These are phyloP conservation scores for Euplexia lucipara DNA, from an alignment of 2,888 invertebrate species.

Conservation along the genomic window DNA sequence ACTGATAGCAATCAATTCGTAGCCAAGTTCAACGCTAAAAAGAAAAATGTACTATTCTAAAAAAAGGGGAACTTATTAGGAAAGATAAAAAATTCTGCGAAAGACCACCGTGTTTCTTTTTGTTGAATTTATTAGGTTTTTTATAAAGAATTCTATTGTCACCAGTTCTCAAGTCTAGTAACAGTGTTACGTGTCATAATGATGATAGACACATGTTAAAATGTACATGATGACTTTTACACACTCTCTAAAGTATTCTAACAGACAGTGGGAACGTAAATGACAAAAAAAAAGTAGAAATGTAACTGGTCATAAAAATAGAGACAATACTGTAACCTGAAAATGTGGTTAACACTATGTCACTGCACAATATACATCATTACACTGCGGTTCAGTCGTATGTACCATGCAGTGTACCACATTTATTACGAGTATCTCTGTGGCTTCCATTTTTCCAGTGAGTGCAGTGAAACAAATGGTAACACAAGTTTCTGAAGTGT, in stretches of 20 bases:
- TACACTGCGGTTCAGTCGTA: constrained; percentile 22
- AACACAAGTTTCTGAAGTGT: constrained; percentile 24
- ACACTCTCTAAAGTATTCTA: not conserved
- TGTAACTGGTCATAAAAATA: not conserved
- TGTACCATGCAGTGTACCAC: constrained; percentile 13
- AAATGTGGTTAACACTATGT: constrained; percentile 16
- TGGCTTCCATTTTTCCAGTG: constrained; percentile 29
- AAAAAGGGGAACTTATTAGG: too few species aligned
- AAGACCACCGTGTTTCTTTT: too few species aligned
- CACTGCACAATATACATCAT: constrained; percentile 41
- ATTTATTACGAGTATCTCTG: constrained; percentile 34
- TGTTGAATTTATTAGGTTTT: too few species aligned
- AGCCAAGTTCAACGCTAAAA: too few species aligned
- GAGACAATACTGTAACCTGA: not conserved
- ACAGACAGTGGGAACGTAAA: not conserved
- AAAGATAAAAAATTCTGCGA: too few species aligned
- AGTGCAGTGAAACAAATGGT: constrained; percentile 32
- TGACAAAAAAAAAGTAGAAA: constrained; percentile 3
- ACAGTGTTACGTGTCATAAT: too few species aligned
- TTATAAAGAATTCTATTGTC: too few species aligned
- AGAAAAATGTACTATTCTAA: too few species aligned
- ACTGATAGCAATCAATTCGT: too few species aligned
- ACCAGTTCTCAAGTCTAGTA: too few species aligned
- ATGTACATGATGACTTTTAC: too few species aligned
- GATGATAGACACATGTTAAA: too few species aligned